These are phyloP conservation scores for Gorsachius goisagi DNA, from an alignment of 2,113 vertebrate species.

Conservation along the genomic window DNA sequence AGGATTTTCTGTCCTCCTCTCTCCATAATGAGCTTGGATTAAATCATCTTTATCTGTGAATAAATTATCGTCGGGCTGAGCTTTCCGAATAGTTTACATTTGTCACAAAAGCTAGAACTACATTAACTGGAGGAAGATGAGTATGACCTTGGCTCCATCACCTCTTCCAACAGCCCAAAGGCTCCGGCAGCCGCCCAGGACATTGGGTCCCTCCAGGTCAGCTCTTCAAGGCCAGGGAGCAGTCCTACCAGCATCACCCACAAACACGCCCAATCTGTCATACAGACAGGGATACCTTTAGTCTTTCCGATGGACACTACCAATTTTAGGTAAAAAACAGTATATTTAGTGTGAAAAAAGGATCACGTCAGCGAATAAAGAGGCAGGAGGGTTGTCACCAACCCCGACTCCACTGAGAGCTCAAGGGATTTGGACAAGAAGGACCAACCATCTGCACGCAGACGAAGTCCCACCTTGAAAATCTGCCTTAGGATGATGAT, in stretches of 20 bases:
- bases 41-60: not conserved
- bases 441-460: not conserved
- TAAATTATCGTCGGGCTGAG: not conserved
- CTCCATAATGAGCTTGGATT: not conserved
- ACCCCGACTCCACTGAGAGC: not conserved
- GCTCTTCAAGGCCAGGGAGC: no score
- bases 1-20: not conserved
- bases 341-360: not conserved
- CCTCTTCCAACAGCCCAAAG: not conserved
- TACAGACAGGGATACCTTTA: not conserved
- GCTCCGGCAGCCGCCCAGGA: not conserved
- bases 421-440: not conserved
- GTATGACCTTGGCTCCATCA: not conserved
- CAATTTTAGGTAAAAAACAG: not conserved
- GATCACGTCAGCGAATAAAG: accelerated
- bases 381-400: not conserved
- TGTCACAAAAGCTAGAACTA: not conserved
- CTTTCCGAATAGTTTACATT: not conserved
- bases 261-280: no score
- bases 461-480: not conserved
- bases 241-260: accelerated
- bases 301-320: not conserved
- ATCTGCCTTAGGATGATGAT: no score
- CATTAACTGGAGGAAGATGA: not conserved
- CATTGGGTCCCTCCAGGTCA: not conserved